A percentile compares a stretch with the other conserved stretches of the same genome.
Evolutionary conservation across 2,888 invertebrate species (phyloP).

Genomic region (Fissipunctia ypsillon): DNA sequence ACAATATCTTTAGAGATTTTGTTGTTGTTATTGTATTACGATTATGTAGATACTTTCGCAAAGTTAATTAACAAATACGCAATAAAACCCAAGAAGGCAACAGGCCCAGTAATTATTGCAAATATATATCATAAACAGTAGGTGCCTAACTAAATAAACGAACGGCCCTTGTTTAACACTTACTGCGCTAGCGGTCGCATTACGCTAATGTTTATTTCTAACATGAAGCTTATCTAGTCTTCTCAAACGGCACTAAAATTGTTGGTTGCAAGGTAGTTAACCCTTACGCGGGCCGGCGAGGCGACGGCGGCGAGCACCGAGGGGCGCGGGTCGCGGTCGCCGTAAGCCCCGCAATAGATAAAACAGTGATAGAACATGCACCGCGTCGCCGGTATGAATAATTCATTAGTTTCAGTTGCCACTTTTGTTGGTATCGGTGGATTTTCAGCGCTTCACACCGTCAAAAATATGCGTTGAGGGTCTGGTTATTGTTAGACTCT

Average conservation of each 20-base stretch:
- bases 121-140: slow-evolving; percentile 58
- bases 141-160: slow-evolving; percentile 70
- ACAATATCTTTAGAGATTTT: background rate
- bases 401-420: slow-evolving; percentile 91
- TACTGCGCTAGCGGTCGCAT: slow-evolving; percentile 83
- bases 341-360: slow-evolving; percentile 90
- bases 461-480: slow-evolving; percentile 88
- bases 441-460: slow-evolving; percentile 89
- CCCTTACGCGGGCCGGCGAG: slow-evolving; percentile 81
- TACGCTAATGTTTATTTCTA: slow-evolving; percentile 87
- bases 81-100: slow-evolving; percentile 4
- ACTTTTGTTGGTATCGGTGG: slow-evolving; percentile 90
- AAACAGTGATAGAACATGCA: slow-evolving; percentile 91
- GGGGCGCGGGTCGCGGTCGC: slow-evolving; percentile 78
- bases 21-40: background rate
- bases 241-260: slow-evolving; percentile 88
- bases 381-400: slow-evolving; percentile 90
- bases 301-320: slow-evolving; percentile 65
- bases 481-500: slow-evolving; percentile 86
- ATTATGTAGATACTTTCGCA: background rate
- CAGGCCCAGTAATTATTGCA: slow-evolving; percentile 27
- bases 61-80: slow-evolving; percentile 4
- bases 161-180: slow-evolving; percentile 76
- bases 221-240: slow-evolving; percentile 87
- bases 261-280: slow-evolving; percentile 89